Percentiles rank a stretch among this genome's conserved stretches.
Evolutionary conservation across 2,113 vertebrate species (phyloP).

Genomic region (Aramus guarauna): DNA sequence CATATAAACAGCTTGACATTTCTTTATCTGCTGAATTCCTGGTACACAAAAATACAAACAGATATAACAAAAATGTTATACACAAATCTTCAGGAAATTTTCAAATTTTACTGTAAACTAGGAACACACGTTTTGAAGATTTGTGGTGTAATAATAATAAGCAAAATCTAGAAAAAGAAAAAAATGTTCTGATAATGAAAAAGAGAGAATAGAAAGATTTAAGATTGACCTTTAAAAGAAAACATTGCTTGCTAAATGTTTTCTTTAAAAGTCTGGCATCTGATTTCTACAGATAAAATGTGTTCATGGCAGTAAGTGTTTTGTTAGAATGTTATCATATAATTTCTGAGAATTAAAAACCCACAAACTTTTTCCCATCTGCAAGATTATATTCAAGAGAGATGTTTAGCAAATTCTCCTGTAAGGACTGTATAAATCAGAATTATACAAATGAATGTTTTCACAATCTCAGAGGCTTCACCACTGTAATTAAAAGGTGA

Average conservation of each 20-base stretch:
- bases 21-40: background rate
- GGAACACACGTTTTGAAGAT: background rate
- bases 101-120: background rate
- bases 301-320: constrained; percentile 8
- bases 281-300: constrained; percentile 30
- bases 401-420: constrained; percentile 40
- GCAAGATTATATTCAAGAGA: constrained; percentile 53
- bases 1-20: background rate
- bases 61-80: too few relatives aligned
- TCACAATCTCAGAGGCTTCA: constrained; percentile 62
- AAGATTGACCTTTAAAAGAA: constrained; percentile 4
- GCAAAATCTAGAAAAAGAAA: background rate
- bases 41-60: background rate
- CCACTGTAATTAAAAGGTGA: constrained; percentile 72
- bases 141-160: background rate
- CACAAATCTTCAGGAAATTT: background rate
- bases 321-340: constrained; percentile 30
- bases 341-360: constrained; percentile 34
- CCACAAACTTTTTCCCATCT: background rate
- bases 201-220: background rate
- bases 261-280: background rate
- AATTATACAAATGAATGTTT: constrained; percentile 70
- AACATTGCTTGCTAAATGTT: background rate
- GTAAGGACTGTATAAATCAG: constrained; percentile 45
- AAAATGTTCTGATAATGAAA: background rate